Base-by-base conservation (phyloP, 2,113 vertebrate genomes). In the Bolborhynchus lineola region DNA sequence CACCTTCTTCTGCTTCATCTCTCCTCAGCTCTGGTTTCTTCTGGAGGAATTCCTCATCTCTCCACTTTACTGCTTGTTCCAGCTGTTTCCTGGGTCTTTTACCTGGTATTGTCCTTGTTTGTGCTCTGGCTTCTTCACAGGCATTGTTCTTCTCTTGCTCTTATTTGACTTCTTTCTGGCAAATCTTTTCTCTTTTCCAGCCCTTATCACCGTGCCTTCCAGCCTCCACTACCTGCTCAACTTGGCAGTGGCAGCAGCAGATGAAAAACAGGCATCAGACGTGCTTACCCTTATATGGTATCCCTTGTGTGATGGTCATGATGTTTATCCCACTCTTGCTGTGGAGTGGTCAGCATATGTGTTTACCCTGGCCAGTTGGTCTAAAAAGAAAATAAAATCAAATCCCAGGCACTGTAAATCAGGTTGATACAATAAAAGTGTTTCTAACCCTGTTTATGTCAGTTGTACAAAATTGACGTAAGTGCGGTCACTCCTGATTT, bases 211-310 rank as follows among this genome's bases (percentile, higher is more conserved):
- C 14, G 24, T 92, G 72, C 41, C 71, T 88, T 74, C 37, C 76
- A 94, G 59, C 44, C 76, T 74, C 55, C 47, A 55, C 46, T 84
- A 90, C 92, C 95, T 94, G 76, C 68, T 88, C 8, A 3, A 23
- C 35, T 95, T 93, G 92, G 92, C 90, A 93, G 55, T 41, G n/a
- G 60, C 52, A 94, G 80, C 57, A 79, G 46, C 17, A 92, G 88
- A 92, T 50, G 83, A 53, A 93, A 92, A 94, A 4, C 86, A 97
- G 83, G 35, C 76, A 64, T 19, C 29, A 78, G 88, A 35, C 35
- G 84, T 50, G 70, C 55, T 55, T 94, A 86, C 10, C 95, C 92
- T 77, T 95, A 93, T 91, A 97, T 93, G 92, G 94, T 64, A 88
- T 64, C 64, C 28, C 60, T 60, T 29, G 16, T 63, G 28, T 37